Conservation (phyloP, 2,113 vertebrate species). For the human (Homo sapiens) region DNA sequence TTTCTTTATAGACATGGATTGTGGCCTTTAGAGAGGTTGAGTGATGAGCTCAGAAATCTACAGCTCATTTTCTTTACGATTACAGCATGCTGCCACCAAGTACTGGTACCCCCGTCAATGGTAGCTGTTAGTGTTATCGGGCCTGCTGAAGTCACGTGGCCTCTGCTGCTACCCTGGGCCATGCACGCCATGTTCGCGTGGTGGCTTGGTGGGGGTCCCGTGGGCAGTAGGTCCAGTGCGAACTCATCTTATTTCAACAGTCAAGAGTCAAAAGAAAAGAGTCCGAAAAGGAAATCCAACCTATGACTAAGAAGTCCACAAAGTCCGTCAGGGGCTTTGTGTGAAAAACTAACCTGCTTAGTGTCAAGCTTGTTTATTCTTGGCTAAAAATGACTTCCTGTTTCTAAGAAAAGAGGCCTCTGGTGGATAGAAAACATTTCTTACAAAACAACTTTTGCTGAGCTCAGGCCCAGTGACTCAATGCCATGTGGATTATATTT, state of each 20-base stretch:
- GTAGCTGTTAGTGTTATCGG: rapidly evolving
- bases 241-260: neutral
- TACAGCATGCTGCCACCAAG: neutral
- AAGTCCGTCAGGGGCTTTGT: neutral
- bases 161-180: neutral
- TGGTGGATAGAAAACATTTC: neutral
- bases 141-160: rapidly evolving
- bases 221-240: neutral
- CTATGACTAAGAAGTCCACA: neutral
- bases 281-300: neutral
- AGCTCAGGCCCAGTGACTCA: constrained; percentile 14
- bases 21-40: neutral
- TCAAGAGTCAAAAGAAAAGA: neutral
- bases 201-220: neutral
- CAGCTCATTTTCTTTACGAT: rapidly evolving
- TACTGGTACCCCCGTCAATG: neutral
- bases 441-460: neutral
- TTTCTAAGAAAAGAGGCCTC: constrained; percentile 39
- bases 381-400: constrained; percentile 41
- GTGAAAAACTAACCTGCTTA: neutral
- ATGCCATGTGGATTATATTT: neutral
- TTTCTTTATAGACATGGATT: too few species aligned
- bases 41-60: rapidly evolving
- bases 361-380: constrained; percentile 50
- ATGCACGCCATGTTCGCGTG: rapidly evolving